Evolutionary conservation across 2,113 vertebrate species (phyloP).

Genomic region (Nymphicus hollandicus): DNA sequence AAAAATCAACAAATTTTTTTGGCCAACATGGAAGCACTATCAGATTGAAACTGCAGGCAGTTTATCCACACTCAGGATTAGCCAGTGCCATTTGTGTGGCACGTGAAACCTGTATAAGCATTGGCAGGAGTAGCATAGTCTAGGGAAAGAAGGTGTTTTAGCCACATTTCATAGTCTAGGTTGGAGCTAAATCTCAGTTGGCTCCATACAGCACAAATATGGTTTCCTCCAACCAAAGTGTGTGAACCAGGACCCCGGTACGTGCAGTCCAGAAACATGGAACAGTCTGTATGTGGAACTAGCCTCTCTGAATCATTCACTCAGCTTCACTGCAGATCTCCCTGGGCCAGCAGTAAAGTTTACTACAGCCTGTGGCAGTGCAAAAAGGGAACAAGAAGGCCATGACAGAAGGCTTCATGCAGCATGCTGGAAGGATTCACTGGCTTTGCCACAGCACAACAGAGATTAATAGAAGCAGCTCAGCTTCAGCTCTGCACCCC

Average conservation of each 20-base stretch:
- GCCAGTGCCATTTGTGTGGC: neutral
- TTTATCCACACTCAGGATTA: neutral
- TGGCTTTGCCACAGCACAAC: neutral
- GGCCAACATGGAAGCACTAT: neutral
- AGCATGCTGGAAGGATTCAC: neutral
- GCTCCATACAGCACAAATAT: rapidly evolving
- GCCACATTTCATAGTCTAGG: neutral
- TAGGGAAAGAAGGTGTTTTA: neutral
- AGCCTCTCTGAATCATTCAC: neutral
- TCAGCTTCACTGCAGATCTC: neutral
- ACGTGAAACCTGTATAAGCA: neutral
- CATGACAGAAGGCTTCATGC: rapidly evolving
- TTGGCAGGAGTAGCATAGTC: neutral
- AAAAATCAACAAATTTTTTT: neutral
- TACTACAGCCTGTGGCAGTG: rapidly evolving
- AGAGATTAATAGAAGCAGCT: neutral
- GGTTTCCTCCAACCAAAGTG: neutral
- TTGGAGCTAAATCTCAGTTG: neutral
- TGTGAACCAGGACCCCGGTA: neutral
- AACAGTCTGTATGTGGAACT: neutral
- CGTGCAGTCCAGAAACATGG: rapidly evolving
- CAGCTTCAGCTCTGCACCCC: neutral
- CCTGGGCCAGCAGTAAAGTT: rapidly evolving
- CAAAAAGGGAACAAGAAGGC: neutral
- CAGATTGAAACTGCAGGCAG: neutral